Evolutionary conservation across 2,113 vertebrate species (phyloP), one percentile per base, ranked within the genome.

Genomic region (Pogonocichla stellata): DNA sequence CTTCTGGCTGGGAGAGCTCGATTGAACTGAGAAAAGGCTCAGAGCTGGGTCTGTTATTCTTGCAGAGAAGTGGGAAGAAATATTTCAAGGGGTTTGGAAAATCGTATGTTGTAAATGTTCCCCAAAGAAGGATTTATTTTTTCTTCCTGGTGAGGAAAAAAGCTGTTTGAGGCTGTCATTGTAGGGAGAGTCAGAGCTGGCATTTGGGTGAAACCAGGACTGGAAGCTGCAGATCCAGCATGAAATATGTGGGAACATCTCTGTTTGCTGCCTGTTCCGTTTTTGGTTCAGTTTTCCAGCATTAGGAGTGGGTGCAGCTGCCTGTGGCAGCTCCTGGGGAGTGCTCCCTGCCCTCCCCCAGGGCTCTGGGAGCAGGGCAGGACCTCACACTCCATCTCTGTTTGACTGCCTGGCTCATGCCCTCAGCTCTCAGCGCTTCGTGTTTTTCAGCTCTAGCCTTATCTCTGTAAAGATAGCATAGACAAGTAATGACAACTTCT

Each of bases 321-420:
- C 28, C 58, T 50, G 19, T 38, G 60, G 29, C 1, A 0, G 65
- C 42, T 47, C 57, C 1, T 0, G 8, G 42, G 73, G 61, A 67
- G 75, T 1, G 38, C 40, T 57, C 10, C 53, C 80, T 86, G 72
- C 66, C n/a, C 54, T 57, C 23, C 31, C 70, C 58, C 5, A 5
- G 58, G 75, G 75, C 57, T 42, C 50, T 22, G 0, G 0, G 65
- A 42, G 74, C 57, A 64, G 85, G 66, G 36, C 51, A 73, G 60
- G 28, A 16, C 43, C 0, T 19, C 58, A 10, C 0, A 0, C 53
- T 38, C 61, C n/a, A 5, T 43, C 12, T 80, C 34, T 40, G 18
- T 71, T 16, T n/a, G 7, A 3, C 61, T 74, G 70, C 61, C 61
- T 54, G 70, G 19, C 79, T 67, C 61, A 4, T 60, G 47, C 38